These are phyloP conservation scores for Gambelia wislizenii DNA, from an alignment of 2,797 vertebrate species.

Conservation along the genomic window DNA sequence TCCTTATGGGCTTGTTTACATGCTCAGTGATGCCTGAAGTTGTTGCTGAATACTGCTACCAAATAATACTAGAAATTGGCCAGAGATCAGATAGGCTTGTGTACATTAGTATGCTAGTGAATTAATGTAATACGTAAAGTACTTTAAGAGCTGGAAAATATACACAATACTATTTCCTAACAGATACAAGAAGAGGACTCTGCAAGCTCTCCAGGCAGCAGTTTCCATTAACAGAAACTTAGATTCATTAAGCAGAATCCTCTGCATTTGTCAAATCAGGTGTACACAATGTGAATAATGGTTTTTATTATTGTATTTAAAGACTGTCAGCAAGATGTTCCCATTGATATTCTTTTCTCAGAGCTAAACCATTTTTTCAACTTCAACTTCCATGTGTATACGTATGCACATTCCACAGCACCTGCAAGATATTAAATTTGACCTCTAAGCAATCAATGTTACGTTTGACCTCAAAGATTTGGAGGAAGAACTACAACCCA, in stretches of 20 bases:
- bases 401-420: not conserved
- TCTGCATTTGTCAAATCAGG: not conserved
- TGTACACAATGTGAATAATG: not conserved
- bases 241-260: not conserved
- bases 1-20: constrained; percentile 39
- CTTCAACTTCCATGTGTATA: not conserved
- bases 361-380: not conserved
- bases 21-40: constrained; percentile 16
- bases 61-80: constrained; percentile 25
- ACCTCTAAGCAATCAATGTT: not conserved
- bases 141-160: not conserved
- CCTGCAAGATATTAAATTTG: not conserved
- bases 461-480: not conserved
- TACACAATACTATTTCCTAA: not conserved
- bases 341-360: not conserved
- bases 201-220: not conserved
- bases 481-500: not conserved
- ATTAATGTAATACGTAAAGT: not conserved
- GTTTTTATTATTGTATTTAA: not conserved
- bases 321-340: not conserved
- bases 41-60: constrained; percentile 17
- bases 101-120: not conserved
- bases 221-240: not conserved
- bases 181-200: not conserved
- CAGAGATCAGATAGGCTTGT: not conserved